Evolutionary conservation across 2,113 vertebrate species (phyloP), one percentile per base, ranked within the genome.

Genomic region (Hippocampus comes): DNA sequence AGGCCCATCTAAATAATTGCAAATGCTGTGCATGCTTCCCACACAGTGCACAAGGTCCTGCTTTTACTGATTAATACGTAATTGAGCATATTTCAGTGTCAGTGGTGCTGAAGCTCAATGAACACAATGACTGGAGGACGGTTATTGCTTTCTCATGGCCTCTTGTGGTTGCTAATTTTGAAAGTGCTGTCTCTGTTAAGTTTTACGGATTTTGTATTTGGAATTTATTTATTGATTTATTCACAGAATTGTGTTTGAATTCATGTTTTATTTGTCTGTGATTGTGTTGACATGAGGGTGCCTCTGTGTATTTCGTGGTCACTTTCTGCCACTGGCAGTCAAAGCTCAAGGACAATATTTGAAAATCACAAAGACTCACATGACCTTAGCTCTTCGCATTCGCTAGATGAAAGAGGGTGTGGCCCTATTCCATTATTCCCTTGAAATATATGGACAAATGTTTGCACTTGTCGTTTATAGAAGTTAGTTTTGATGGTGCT

Each of bases 31-130:
- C 2, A 18, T 61, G 27, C 59, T 34, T 76, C 70, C 78, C 76
- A 86, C 78, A 74, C 64, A 43, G 20, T 23, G 34, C 46, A 53
- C 67, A 68, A 38, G 60, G 18, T 68, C 48, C 48, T 17, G 48
- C 48, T 51, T 51, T 80, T 77, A 72, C 63, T 84, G 79, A 90
- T 89, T 84, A 89, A 64, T 67, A 72, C 66, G 17, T 48, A 70
- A 34, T 27, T 81, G 73, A 86, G 71, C 67, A 56, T 57, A 81
- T 72, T 71, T 82, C 53, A 73, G 57, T 53, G 63, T 67, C 23
- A 56, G 55, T 60, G 72, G 63, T 71, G 23, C 70, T 42, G 55
- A 65, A 27, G 12, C 56, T 23, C n/a, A 57, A 49, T 57, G 23
- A 20, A 57, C 9, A 25, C 23, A 23, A 57, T 4, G 23, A 12